Evolutionary conservation across 2,888 invertebrate species (phyloP).

Genomic region (Eristalinus aeneus): DNA sequence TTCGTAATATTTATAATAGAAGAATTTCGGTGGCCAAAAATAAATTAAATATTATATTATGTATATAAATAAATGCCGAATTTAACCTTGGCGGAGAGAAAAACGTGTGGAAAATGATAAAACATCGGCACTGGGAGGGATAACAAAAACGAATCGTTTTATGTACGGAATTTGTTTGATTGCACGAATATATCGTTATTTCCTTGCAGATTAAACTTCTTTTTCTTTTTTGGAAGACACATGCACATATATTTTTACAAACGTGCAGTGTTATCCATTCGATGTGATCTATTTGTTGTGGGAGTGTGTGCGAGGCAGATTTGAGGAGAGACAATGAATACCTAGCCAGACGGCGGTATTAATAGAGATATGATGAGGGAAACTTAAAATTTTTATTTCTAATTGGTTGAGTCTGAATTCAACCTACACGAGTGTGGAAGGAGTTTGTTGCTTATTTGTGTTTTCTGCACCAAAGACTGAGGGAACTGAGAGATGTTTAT

Average conservation of each 20-base stretch:
- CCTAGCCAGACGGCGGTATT: background rate
- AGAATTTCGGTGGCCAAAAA: conserved; percentile 5
- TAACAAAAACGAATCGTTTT: background rate
- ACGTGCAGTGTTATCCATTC: background rate
- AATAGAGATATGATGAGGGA: background rate
- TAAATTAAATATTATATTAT: conserved; percentile 8
- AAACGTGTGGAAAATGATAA: conserved; percentile 3
- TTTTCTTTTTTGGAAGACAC: background rate
- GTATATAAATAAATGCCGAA: conserved; percentile 2
- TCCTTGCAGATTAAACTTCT: background rate
- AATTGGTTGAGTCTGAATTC: background rate
- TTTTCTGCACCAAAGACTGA: background rate
- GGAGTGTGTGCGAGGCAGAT: background rate
- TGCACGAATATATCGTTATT: background rate
- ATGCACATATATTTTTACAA: background rate
- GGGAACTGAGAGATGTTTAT: background rate
- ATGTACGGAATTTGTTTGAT: background rate
- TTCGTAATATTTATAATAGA: conserved; percentile 6
- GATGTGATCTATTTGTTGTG: background rate
- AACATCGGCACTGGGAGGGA: background rate
- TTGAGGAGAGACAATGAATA: background rate
- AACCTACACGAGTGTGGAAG: background rate
- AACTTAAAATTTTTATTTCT: background rate
- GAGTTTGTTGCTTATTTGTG: background rate
- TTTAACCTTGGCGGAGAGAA: background rate